A percentile compares a stretch with the other conserved stretches of the same genome.
These are phyloP conservation scores for Melanotaenia nigrans DNA, from an alignment of 2,797 vertebrate genomes.

Conservation along the genomic window DNA sequence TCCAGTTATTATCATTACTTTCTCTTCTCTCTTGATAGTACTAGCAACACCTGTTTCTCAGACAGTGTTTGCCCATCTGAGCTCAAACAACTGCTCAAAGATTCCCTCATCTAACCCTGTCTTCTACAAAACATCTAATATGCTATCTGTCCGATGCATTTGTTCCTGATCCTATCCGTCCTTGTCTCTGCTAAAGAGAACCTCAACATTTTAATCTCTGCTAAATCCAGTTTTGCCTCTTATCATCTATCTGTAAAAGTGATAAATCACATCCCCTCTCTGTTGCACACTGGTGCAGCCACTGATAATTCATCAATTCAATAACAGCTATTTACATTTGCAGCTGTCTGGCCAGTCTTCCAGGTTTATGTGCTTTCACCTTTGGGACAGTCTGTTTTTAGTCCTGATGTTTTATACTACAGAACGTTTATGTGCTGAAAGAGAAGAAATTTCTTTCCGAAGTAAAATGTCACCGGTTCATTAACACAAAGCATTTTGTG, in stretches of 20 bases:
- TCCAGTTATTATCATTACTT: slow-evolving; percentile 37
- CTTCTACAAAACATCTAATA: background rate
- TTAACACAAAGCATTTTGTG: background rate
- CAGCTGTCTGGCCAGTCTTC: background rate
- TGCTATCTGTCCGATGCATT: background rate
- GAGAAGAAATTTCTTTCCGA: background rate
- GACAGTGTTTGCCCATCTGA: too few species aligned
- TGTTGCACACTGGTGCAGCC: background rate
- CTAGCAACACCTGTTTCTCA: background rate
- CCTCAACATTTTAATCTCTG: background rate
- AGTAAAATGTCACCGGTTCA: background rate
- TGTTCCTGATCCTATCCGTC: background rate
- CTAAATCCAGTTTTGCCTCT: background rate
- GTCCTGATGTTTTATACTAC: background rate
- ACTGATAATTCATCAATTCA: background rate
- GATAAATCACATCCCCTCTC: background rate
- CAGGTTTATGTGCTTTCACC: background rate
- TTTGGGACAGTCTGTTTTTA: background rate
- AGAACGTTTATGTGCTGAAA: background rate
- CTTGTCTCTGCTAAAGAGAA: background rate
- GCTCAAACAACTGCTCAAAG: too few species aligned
- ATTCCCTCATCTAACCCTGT: too few species aligned
- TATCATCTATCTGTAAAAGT: too few species aligned
- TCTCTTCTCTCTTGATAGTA: slow-evolving; percentile 5
- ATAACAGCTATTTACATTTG: background rate